Base-by-base conservation (phyloP, 2,113 vertebrate species). In the Desmodus rotundus region DNA sequence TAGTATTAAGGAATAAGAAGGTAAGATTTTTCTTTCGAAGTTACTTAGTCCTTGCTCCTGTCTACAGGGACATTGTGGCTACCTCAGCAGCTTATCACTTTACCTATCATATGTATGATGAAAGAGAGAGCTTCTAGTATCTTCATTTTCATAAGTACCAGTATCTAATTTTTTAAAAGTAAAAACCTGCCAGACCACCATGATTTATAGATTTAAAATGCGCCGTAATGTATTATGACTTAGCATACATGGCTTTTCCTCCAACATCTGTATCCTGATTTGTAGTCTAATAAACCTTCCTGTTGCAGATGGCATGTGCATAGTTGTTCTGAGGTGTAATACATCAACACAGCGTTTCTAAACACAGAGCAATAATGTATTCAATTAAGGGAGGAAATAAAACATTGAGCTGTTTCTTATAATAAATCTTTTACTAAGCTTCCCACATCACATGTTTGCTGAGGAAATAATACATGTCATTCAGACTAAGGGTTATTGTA, bases 401-500 rank as follows among this genome's bases (percentile, higher is more conserved):
- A 98, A 96, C 97, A 98, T 98, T 80, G 94, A 97, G 70, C 96
- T 56, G 0, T 98, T 98, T 95, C 94, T 98, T 98, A 97, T 95
- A 98, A 98, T 98, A 98, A 98, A 98, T 98, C 98, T 98, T 98
- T 98, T 98, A 96, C 93, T 95, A 98, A 98, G 95, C 87, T 95
- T 76, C 97, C 97, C 97, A 97, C 94, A 98, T 98, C 98, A 98
- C 96, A 98, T 74, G 93, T 98, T 98, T 98, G 98, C 96, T 82
- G 94, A 98, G 98, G 98, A 98, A 98, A 99, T 99, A 98, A 98
- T 98, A 98, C 98, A 98, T 98, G 98, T 98, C 98, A 94, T 98
- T 98, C 97, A 98, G 98, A 98, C 95, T 98, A 98, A 97, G 98
- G 97, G 98, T 98, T 98, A 98, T 97, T 98, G 98, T 97, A 98